phyloP scores from a whole-genome alignment of 2,888 invertebrate genomes.

The Ormyrus pomaceus region DNA sequence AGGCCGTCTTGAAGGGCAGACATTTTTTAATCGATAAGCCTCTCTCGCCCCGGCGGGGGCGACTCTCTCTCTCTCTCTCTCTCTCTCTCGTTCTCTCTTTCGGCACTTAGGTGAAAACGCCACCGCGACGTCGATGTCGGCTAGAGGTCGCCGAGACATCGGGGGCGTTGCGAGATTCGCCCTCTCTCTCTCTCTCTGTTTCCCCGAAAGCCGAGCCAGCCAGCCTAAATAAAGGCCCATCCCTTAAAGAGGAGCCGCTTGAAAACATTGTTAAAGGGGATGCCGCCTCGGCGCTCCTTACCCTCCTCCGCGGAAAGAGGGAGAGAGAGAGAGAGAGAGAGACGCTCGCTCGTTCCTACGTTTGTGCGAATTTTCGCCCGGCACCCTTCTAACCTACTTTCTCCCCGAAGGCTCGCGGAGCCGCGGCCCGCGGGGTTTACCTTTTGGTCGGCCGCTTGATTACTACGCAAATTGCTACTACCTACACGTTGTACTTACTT shows the following conservation, averaged over 20 bases:
- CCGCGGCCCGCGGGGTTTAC: too few species aligned
- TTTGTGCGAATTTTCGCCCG: background rate
- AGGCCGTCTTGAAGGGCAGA: conserved; percentile 76
- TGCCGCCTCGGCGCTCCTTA: conserved; percentile 42
- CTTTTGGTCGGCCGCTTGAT: too few species aligned
- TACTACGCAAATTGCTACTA: too few species aligned
- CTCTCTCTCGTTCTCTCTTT: conserved; percentile 56
- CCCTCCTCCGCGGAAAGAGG: background rate
- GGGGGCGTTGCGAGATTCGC: conserved; percentile 31
- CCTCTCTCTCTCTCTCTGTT: background rate
- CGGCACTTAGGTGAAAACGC: conserved; percentile 26
- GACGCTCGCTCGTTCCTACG: too few species aligned
- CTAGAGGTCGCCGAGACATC: conserved; percentile 47
- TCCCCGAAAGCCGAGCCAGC: conserved; percentile 15
- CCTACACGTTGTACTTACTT: too few species aligned
- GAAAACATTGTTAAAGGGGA: conserved; percentile 75
- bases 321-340: too few species aligned
- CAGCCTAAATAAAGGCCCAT: conserved; percentile 72
- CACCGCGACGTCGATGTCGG: conserved; percentile 30
- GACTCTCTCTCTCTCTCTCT: conserved; percentile 56
- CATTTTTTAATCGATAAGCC: conserved; percentile 76
- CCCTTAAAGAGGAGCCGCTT: conserved; percentile 72
- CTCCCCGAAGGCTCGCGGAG: background rate
- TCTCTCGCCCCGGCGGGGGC: conserved; percentile 57
- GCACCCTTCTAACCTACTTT: conserved; percentile 32